These are phyloP conservation scores for Hedya salicella DNA, from an alignment of 2,888 invertebrate species.

Conservation along the genomic window DNA sequence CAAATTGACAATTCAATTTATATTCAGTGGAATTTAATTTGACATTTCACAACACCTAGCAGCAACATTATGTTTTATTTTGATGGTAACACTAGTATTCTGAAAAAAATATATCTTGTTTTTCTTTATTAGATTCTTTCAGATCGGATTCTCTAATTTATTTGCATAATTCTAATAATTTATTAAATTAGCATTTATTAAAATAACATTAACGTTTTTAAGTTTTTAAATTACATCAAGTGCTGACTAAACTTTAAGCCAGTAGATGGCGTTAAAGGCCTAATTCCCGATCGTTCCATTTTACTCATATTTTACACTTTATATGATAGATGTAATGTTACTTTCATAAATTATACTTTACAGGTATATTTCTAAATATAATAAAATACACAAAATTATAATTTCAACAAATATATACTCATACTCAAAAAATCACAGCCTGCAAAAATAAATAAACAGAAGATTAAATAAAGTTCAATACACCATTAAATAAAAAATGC, in stretches of 20 bases:
- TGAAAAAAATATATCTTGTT: neutral
- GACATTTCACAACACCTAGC: neutral
- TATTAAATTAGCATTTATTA: neutral
- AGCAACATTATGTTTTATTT: neutral
- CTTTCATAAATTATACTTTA: too few species aligned
- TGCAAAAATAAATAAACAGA: too few species aligned
- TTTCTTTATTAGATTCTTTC: neutral
- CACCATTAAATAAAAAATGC: slow-evolving; percentile 44
- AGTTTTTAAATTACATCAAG: neutral
- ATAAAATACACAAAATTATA: neutral
- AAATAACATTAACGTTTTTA: neutral
- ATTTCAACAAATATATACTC: too few species aligned
- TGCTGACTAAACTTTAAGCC: neutral
- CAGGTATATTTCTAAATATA: neutral
- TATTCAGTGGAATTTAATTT: neutral
- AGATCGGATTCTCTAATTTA: neutral
- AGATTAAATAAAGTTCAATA: too few species aligned
- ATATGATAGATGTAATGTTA: too few species aligned
- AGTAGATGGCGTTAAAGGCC: slow-evolving; percentile 23
- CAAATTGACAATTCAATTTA: too few species aligned
- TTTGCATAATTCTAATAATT: neutral
- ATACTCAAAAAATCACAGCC: too few species aligned
- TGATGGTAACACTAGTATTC: neutral
- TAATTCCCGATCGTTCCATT: neutral
- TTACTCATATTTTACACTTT: too few species aligned